Percentiles rank a stretch among this genome's conserved stretches.
phyloP scores from a whole-genome alignment of 2,113 vertebrate species.

The Apaloderma vittatum region DNA sequence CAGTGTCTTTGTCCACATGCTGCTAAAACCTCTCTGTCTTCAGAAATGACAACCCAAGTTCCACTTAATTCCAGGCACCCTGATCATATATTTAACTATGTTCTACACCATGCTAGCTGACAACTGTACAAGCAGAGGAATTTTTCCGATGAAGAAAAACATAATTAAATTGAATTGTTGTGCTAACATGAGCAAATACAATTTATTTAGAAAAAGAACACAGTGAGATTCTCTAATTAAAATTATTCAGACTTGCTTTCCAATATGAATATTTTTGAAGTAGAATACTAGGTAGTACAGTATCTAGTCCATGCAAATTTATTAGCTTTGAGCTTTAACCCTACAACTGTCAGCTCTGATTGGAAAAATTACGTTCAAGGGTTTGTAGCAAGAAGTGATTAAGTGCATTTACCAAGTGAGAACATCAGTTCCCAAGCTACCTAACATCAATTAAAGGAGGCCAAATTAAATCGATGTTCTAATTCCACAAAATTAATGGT shows the following conservation, averaged over 20 bases:
- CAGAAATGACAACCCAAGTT: neutral
- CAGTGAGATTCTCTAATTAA: conserved; percentile 27
- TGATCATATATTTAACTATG: neutral
- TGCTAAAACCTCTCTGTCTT: neutral
- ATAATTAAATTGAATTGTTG: conserved; percentile 25
- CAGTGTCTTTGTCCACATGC: neutral
- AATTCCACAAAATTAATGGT: conserved; percentile 79
- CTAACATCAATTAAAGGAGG: conserved; percentile 78
- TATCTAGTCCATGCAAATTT: conserved; percentile 27
- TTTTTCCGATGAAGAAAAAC: neutral
- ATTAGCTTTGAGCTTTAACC: conserved; percentile 71
- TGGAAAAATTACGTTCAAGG: conserved; percentile 46
- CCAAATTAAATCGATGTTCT: conserved; percentile 77
- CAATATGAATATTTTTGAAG: neutral
- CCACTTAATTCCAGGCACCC: neutral
- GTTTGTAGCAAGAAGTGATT: conserved; percentile 71
- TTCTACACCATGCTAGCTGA: neutral
- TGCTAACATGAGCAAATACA: conserved; percentile 22
- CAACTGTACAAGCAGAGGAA: neutral
- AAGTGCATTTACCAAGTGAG: conserved; percentile 74
- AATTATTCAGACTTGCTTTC: conserved; percentile 3
- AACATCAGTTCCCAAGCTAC: conserved; percentile 74
- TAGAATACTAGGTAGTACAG: neutral
- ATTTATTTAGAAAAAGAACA: conserved; percentile 20
- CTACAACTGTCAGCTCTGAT: conserved; percentile 63